A percentile compares a stretch with the other conserved stretches of the same genome.
Conservation (phyloP, 2,888 invertebrate species). For the Oligia fasciuncula region DNA sequence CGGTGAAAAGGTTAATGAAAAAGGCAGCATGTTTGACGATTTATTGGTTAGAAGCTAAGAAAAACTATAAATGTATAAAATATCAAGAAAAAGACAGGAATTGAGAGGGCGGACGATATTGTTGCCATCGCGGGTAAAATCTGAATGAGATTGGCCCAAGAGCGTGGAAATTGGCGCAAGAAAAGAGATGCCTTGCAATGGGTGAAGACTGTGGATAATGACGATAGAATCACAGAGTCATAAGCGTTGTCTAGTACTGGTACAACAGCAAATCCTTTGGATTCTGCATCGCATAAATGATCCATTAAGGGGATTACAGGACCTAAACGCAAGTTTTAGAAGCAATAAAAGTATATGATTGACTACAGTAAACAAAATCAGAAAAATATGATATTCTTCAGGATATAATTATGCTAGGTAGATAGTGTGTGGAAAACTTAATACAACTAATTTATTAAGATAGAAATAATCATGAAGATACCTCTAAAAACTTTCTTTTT, state of each 20-base stretch:
- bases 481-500: too few species aligned
- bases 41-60: background rate
- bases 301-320: slow-evolving; percentile 10
- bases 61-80: background rate
- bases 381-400: too few species aligned
- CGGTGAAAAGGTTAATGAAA: too few species aligned
- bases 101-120: background rate
- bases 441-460: too few species aligned
- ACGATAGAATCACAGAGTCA: background rate
- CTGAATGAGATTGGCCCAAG: too few species aligned
- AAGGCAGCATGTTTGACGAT: background rate
- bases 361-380: too few species aligned
- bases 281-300: slow-evolving; percentile 28
- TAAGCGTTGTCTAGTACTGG: background rate
- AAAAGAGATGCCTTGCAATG: background rate
- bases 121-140: too few species aligned
- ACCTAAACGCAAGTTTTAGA: too few species aligned
- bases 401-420: too few species aligned
- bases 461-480: too few species aligned
- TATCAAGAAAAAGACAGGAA: background rate
- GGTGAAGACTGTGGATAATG: background rate
- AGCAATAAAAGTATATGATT: too few species aligned
- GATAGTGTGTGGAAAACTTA: too few species aligned
- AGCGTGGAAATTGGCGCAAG: background rate
- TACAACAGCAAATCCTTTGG: background rate